Evolutionary conservation across 2,797 vertebrate species (phyloP).

Genomic region (Rhinoraja longicauda): DNA sequence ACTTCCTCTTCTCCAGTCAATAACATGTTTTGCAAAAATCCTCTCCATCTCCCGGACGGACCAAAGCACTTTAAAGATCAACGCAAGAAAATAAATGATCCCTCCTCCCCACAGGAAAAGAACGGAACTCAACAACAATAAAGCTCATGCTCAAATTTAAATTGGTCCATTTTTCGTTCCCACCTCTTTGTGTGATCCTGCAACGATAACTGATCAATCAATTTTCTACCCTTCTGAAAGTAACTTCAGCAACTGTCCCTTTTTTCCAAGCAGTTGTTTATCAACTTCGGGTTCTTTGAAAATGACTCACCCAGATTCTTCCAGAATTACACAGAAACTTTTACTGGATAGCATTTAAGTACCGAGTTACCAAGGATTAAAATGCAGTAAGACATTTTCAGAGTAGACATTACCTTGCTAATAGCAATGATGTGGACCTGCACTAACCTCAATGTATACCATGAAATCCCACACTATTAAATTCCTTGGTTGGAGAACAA

Average conservation of each 20-base stretch:
- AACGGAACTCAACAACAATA: not conserved
- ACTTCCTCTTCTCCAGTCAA: constrained; percentile 29
- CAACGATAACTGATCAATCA: not conserved
- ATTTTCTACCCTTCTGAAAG: not conserved
- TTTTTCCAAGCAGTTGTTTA: not conserved
- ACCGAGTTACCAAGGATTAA: not conserved
- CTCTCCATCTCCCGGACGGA: not conserved
- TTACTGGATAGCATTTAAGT: not conserved
- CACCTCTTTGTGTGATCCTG: not conserved
- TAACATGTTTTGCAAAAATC: constrained; percentile 23
- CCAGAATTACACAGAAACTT: not conserved
- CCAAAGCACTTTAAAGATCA: constrained; percentile 18
- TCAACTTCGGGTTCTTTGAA: not conserved
- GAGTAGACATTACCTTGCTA: not conserved
- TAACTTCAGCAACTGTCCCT: not conserved
- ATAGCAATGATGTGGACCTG: not conserved
- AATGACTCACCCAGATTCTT: not conserved
- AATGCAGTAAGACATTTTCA: not conserved
- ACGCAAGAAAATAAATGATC: constrained; percentile 7
- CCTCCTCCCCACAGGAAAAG: constrained; percentile 25
- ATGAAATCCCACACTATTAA: not conserved
- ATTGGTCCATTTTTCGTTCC: not conserved
- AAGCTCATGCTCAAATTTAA: not conserved
- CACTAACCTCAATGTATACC: not conserved
- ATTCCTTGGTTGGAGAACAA: not conserved